Percentiles rank a stretch among this genome's conserved stretches.
Evolutionary conservation across 2,888 invertebrate genomes (phyloP).

Genomic region (Nemapogon koenigi): DNA sequence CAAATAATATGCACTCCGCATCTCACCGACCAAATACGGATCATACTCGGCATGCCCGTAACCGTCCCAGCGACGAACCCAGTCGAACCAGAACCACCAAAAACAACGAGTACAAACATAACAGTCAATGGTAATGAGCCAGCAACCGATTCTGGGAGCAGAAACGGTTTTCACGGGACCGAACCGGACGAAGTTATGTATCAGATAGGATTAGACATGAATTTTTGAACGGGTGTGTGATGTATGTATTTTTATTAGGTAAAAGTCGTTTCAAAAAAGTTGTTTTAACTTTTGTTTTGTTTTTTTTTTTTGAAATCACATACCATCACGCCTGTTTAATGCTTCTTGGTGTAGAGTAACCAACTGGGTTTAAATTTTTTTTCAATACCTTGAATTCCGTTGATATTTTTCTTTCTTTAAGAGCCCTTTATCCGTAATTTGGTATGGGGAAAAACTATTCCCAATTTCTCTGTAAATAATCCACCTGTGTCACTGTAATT

Average conservation of each 20-base stretch:
- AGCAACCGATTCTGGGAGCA: slow-evolving; percentile 17
- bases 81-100: slow-evolving; percentile 21
- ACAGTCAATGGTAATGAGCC: slow-evolving; percentile 18
- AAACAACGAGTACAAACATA: slow-evolving; percentile 25
- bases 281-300: not conserved
- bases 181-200: slow-evolving; percentile 64
- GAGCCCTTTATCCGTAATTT: no score
- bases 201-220: slow-evolving; percentile 63
- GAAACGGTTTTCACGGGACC: slow-evolving; percentile 28
- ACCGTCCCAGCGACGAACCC: slow-evolving; percentile 26
- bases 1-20: slow-evolving; percentile 79
- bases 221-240: slow-evolving; percentile 45
- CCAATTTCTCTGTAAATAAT: no score
- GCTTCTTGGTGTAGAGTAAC: no score
- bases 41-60: slow-evolving; percentile 72
- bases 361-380: no score
- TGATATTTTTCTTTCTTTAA: no score
- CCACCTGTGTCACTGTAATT: no score
- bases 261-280: not conserved
- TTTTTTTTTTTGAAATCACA: no score
- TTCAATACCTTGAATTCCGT: no score
- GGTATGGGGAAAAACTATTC: no score
- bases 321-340: no score
- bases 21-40: slow-evolving; percentile 73
- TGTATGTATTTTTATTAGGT: slow-evolving; percentile 12